These are phyloP conservation scores for Drosophila funebris DNA, from an alignment of 1,140 invertebrate species.

Conservation along the genomic window DNA sequence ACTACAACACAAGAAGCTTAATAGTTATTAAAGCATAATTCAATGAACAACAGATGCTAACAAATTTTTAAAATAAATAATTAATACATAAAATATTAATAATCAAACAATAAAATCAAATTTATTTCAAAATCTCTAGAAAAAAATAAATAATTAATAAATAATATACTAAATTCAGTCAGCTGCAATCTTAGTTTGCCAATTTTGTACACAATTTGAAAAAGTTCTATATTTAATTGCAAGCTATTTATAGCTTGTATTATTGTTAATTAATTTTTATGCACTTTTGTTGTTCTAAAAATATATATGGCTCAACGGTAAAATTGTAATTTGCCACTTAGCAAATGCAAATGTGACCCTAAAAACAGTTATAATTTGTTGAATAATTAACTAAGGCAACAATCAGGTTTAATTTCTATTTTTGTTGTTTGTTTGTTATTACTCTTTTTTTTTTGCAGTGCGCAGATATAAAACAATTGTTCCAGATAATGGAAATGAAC, in stretches of 20 bases:
- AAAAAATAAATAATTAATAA: not conserved
- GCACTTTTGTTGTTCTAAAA: not conserved
- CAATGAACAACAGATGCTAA: too few relatives aligned
- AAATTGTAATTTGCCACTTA: not conserved
- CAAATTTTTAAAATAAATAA: too few relatives aligned
- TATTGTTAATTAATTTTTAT: not conserved
- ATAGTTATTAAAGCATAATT: too few relatives aligned
- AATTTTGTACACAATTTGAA: not conserved
- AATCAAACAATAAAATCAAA: too few relatives aligned
- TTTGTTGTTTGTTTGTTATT: not conserved
- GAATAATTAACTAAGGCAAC: slow-evolving; percentile 16
- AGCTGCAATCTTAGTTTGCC: too few relatives aligned
- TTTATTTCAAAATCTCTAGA: too few relatives aligned
- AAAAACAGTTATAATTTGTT: slow-evolving; percentile 16
- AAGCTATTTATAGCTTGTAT: too few relatives aligned
- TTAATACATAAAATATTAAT: too few relatives aligned
- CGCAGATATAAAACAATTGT: not conserved
- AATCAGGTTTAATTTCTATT: slow-evolving; percentile 1
- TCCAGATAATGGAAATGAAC: too few relatives aligned
- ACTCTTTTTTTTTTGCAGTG: too few relatives aligned
- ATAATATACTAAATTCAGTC: not conserved
- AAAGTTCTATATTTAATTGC: too few relatives aligned
- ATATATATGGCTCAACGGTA: not conserved
- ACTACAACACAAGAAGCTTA: too few relatives aligned
- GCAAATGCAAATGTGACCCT: slow-evolving; percentile 7